These are phyloP conservation scores for Cebus imitator DNA, from an alignment of 2,113 vertebrate species.

Conservation along the genomic window DNA sequence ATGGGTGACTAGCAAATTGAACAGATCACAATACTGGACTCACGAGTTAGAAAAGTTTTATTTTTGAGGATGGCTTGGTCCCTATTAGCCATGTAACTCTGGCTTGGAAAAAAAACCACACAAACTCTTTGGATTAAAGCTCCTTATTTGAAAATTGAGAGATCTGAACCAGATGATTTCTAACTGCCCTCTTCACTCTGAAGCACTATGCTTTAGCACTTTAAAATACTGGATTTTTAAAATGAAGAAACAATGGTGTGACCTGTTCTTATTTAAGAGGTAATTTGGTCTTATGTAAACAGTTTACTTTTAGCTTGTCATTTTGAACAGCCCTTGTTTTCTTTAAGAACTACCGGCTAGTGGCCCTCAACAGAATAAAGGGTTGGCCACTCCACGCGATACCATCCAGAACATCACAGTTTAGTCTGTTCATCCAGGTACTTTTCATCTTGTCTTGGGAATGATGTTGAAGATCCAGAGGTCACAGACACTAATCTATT, in stretches of 20 bases:
- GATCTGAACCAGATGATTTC: not conserved
- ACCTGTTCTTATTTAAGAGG: conserved; percentile 40
- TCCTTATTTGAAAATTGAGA: not conserved
- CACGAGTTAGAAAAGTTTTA: not conserved
- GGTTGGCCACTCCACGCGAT: fast-evolving
- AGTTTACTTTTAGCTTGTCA: conserved; percentile 1
- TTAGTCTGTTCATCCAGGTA: not conserved
- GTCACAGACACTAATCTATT: not conserved
- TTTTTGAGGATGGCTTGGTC: not conserved
- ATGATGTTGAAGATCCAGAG: not conserved
- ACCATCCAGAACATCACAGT: not conserved
- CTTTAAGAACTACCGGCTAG: not conserved
- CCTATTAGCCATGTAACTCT: not conserved
- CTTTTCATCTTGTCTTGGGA: not conserved
- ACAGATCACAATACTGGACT: not conserved
- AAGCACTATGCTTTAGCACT: not conserved
- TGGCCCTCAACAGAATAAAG: not conserved
- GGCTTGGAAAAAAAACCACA: not conserved
- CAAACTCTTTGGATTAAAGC: not conserved
- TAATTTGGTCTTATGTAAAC: conserved; percentile 18
- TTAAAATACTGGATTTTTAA: conserved; percentile 11
- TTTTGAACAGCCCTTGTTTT: conserved; percentile 12
- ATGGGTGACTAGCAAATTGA: not conserved
- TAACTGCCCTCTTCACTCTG: not conserved
- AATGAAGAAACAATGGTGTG: not conserved